Evolutionary conservation across 2,797 vertebrate genomes (phyloP), one percentile per base, ranked within the genome.

Genomic region (Triplophysa bombifrons): DNA sequence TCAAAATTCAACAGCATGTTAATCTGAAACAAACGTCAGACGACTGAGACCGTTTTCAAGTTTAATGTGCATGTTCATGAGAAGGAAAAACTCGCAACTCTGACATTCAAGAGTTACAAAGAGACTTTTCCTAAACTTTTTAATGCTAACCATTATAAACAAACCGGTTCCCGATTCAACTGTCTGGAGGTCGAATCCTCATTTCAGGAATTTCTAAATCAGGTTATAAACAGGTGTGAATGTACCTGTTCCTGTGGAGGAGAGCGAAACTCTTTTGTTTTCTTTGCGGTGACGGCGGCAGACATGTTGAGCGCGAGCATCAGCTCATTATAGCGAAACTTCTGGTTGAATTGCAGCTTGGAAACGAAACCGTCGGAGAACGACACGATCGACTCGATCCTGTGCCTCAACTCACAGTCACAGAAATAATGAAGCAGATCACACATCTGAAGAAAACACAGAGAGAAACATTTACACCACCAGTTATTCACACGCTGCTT

Each of bases 251-350:
- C 98, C 87, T 99, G 98, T 19, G 98, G 98, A 11, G 98, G 98
- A 2, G 98, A 99, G 34, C 98, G 93, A 87, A 99, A 99, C 91
- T 99, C 98, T 88, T 95, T 97, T 72, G 98, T 99, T 87, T 99
- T 99, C 86, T 94, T 96, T 41, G 98, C 98, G 0, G 98, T 99
- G 60, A 99, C 90, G 5, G 98, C 98, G 0, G 98, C 98, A 9
- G 98, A 99, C 98, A 99, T 99, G 87, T 99, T 98, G 85, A 99
- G 93, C 41, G 98, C 98, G 88, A 95, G 94, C 98, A 99, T 99
- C 85, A 99, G 94, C 88, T 99, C 97, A 17, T 98, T 96, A 89
- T 99, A 99, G 75, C 97, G 94, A 86, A 95, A 99, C 90, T 98
- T 99, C 93, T 99, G 98, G 91, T 99, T 99, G 84, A 90, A 94